Evolutionary conservation across 2,797 vertebrate genomes (phyloP), one percentile per base, ranked within the genome.

Genomic region (Chelon auratus): DNA sequence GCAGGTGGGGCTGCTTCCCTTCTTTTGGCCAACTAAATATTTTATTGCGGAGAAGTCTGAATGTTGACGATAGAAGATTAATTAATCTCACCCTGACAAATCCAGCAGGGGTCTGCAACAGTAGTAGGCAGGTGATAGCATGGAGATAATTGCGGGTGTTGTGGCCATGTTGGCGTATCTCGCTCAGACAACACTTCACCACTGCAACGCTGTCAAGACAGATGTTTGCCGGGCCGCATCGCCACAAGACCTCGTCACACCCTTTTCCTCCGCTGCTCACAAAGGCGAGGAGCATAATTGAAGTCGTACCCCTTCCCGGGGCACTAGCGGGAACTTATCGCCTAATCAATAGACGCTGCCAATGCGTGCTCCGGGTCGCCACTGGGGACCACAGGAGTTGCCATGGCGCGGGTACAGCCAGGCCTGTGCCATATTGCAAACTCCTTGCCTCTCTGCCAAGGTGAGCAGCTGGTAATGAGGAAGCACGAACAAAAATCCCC

Each of bases 381-480:
- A 62, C 88, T 67, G 87, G 85, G 81, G 86, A 82, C 83, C 54
- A 37, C 67, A 26, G 70, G 76, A 76, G 75, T 68, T 85, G 86
- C 80, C 89, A 81, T 72, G 87, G 80, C 56, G 67, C 40, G 5
- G 62, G 64, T 80, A 78, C 73, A 77, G 73, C 74, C 65, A 66
- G 62, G 68, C 57, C 78, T 59, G 60, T 26, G 73, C 80, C 88
- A 86, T 83, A 82, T 86, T 86, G 84, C 84, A 83, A 82, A 79
- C 78, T 85, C 77, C 80, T 78, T 55, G 70, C 78, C 57, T 77
- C 76, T 60, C 20, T 90, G 93, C 91, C 92, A 93, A 92, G 81
- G 89, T 87, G 91, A 93, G 91, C 92, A 93, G 90, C 89, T 92
- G 93, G 88, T 87, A 80, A 86, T 79, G 72, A 69, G 73, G 70